Evolutionary conservation across 2,888 invertebrate genomes (phyloP).

Genomic region (Eueremaeus valkanovi): DNA sequence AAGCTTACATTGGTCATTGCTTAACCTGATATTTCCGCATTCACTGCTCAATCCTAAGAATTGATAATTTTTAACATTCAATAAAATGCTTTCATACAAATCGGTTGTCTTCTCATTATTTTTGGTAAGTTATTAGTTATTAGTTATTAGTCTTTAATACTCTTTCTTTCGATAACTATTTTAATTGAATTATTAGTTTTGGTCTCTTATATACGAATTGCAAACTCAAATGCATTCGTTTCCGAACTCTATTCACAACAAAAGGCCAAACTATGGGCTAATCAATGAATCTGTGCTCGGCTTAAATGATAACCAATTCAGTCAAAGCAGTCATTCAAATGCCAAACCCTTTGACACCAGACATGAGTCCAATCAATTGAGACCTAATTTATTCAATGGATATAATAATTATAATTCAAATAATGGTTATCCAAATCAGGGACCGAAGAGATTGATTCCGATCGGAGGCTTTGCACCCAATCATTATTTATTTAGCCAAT

Average conservation of each 20-base stretch:
- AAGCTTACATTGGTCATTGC: too few species aligned
- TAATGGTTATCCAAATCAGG: not conserved
- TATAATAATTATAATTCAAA: slow-evolving; percentile 10
- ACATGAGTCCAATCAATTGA: not conserved
- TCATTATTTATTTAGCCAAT: too few species aligned
- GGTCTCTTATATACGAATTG: not conserved
- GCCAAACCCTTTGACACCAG: not conserved
- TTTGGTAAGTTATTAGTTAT: slow-evolving; percentile 2
- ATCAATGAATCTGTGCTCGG: not conserved
- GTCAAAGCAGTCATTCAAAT: not conserved
- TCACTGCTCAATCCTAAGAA: too few species aligned
- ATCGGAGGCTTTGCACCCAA: slow-evolving; percentile 20
- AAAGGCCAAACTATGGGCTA: slow-evolving; percentile 8
- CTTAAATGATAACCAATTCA: not conserved
- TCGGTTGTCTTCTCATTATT: not conserved
- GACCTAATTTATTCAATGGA: not conserved
- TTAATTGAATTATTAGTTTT: not conserved
- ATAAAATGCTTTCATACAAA: not conserved
- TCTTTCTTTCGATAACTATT: not conserved
- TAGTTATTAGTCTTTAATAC: not conserved
- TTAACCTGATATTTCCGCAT: too few species aligned
- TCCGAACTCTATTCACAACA: not conserved
- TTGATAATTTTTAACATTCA: too few species aligned
- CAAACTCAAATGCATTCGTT: not conserved
- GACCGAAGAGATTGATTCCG: not conserved